phyloP scores from a whole-genome alignment of 2,888 invertebrate species.

The Stegana nigrithorax region DNA sequence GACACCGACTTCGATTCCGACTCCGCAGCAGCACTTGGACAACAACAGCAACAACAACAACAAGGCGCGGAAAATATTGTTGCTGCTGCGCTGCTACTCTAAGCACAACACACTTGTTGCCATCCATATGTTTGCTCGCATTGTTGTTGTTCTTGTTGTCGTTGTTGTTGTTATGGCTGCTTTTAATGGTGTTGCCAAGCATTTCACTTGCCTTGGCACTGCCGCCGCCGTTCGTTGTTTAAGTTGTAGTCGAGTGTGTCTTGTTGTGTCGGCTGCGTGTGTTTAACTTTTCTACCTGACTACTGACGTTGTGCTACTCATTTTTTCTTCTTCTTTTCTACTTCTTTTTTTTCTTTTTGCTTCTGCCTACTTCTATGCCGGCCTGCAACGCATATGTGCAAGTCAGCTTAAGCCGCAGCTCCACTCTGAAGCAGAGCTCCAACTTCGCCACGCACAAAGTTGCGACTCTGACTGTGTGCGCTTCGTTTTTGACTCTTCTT shows the following conservation, averaged over 20 bases:
- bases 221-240: not conserved
- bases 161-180: too few species aligned
- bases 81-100: too few species aligned
- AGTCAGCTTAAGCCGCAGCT: too few species aligned
- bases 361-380: too few species aligned
- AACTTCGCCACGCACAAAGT: slow-evolving; percentile 4
- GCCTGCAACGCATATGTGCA: too few species aligned
- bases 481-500: slow-evolving; percentile 6
- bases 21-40: too few species aligned
- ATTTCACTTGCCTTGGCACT: not conserved
- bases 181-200: not conserved
- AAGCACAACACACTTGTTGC: too few species aligned
- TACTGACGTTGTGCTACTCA: not conserved
- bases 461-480: not conserved
- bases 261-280: not conserved
- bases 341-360: too few species aligned
- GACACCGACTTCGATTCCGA: too few species aligned
- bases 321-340: too few species aligned
- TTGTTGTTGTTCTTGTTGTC: not conserved
- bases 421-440: not conserved
- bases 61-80: too few species aligned
- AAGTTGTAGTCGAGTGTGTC: not conserved
- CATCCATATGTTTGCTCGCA: not conserved
- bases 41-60: too few species aligned
- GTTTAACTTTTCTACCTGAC: slow-evolving; percentile 31